Evolutionary conservation across 2,113 vertebrate species (phyloP), one percentile per base, ranked within the genome.

Genomic region (Rhea americana): DNA sequence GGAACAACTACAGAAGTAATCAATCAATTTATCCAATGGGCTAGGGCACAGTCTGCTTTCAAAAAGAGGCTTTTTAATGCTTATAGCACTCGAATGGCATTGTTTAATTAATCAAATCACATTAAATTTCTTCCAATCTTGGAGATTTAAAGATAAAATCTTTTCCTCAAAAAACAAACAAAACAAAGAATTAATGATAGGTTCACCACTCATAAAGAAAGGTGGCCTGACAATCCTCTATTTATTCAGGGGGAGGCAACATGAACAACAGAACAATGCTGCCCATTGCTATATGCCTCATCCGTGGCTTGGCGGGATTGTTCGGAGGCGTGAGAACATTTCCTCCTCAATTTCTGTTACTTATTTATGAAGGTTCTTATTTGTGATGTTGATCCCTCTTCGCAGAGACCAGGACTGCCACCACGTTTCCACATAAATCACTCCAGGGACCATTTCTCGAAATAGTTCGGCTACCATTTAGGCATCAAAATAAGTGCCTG

Each of bases 21-120:
- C 85, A 95, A 92, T 97, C 91, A 96, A 90, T 94, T 93, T 93
- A 71, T 90, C 72, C 72, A 91, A 73, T 48, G 48, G 70, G 79
- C 91, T 76, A 91, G 86, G 80, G 88, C 96, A 91, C 83, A 75
- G 70, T 67, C 67, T 93, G 82, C 48, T 94, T 94, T 95, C 92
- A 95, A 96, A 91, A 95, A 97, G 85, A 97, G 85, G 89, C 67
- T 86, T 94, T 93, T 96, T 96, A 86, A 91, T 90, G 24, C 93
- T 91, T 78, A 83, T 3, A 20, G 91, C 85, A 55, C 88, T 96
- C 77, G 87, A 85, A 90, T 89, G 76, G 48, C 45, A 16, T 91
- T 35, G 14, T 94, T 95, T 89, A 95, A 96, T 96, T 96, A 96
- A 97, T 92, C 82, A 30, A 74, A 61, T 14, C 39, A 92, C 76